Percentiles rank a stretch among this genome's conserved stretches.
These are phyloP conservation scores for Petrophora chlorosata DNA, from an alignment of 2,888 invertebrate genomes.

Conservation along the genomic window DNA sequence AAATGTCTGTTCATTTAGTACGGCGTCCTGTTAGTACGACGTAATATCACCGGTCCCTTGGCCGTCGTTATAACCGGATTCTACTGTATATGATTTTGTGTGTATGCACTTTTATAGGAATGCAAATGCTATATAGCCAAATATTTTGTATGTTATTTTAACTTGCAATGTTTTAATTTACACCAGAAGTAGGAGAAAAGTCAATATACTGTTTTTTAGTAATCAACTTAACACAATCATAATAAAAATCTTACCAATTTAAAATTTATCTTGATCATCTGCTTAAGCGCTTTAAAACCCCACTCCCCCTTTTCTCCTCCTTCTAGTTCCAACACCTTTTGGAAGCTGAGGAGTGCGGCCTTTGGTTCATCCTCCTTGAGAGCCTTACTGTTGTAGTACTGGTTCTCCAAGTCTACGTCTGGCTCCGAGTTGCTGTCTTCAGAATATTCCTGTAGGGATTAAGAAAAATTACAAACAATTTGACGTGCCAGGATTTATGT, in stretches of 20 bases:
- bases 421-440: slow-evolving; percentile 99
- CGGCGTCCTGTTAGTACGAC: no score
- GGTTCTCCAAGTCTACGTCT: slow-evolving; percentile 99
- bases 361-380: slow-evolving; percentile 98
- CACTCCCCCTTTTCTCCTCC: slow-evolving; percentile 99
- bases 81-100: no score
- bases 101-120: no score
- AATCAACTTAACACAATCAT: not conserved
- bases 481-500: no score
- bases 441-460: slow-evolving; percentile 94
- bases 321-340: slow-evolving; percentile 97
- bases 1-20: no score
- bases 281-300: slow-evolving; percentile 99
- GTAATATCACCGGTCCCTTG: no score
- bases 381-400: slow-evolving; percentile 99
- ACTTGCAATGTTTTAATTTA: no score
- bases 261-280: slow-evolving; percentile 99
- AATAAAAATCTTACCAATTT: slow-evolving; percentile 88
- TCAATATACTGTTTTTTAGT: no score
- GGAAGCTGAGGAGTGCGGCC: slow-evolving; percentile 96
- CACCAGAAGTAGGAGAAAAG: no score
- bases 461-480: not conserved
- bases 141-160: no score
- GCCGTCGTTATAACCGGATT: no score
- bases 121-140: no score